A percentile compares a stretch with the other conserved stretches of the same genome.
Conservation (phyloP, 2,113 vertebrate genomes). For the Erythrocercus mccallii region DNA sequence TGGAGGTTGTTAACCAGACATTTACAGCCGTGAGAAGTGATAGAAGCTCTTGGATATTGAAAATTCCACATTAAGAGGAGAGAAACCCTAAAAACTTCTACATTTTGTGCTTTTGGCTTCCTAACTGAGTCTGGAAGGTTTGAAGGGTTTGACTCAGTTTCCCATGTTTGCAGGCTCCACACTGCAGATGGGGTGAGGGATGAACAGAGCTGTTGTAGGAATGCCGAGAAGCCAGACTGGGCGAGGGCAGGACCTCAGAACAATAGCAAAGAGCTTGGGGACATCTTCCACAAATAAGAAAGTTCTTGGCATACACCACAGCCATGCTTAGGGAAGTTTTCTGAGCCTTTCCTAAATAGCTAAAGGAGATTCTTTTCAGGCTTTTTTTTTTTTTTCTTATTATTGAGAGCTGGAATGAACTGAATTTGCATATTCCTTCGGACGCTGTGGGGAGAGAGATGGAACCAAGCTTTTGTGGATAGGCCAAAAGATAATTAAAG, state of each 20-base stretch:
- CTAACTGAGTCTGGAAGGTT: not conserved
- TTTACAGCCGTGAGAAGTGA: accelerated
- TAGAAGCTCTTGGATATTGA: not conserved
- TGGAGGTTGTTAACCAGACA: not conserved
- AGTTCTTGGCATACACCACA: slow-evolving; percentile 20
- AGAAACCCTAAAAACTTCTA: not conserved
- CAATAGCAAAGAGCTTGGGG: slow-evolving; percentile 42
- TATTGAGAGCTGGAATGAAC: not conserved
- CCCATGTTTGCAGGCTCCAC: not conserved
- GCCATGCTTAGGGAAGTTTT: not conserved
- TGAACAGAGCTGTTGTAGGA: not conserved
- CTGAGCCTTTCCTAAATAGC: slow-evolving; percentile 28
- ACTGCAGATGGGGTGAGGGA: not conserved
- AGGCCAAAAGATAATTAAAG: slow-evolving; percentile 53
- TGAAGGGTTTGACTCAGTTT: not conserved
- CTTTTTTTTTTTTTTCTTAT: not conserved
- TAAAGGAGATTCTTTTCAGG: not conserved
- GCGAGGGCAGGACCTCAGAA: not conserved
- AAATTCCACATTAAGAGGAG: not conserved
- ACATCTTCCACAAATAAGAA: slow-evolving; percentile 43
- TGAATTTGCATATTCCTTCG: not conserved
- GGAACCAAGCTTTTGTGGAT: not conserved
- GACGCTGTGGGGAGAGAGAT: not conserved
- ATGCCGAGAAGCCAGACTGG: not conserved
- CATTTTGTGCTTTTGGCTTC: not conserved